Evolutionary conservation across 2,113 vertebrate species (phyloP).

Genomic region (Dasyprocta punctata): DNA sequence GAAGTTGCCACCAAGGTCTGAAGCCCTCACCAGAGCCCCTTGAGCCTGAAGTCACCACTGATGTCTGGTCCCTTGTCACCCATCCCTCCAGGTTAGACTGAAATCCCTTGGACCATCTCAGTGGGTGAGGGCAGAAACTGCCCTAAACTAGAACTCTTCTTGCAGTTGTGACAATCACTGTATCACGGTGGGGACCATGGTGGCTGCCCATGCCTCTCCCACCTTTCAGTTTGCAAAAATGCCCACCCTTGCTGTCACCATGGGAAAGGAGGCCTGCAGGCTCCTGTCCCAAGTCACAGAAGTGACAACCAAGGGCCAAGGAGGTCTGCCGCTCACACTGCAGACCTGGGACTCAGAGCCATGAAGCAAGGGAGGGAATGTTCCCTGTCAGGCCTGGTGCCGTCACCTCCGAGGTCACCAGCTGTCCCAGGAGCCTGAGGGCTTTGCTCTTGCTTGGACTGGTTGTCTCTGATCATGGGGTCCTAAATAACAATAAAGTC

Average conservation of each 20-base stretch:
- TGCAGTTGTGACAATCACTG: not conserved
- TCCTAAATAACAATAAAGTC: not conserved
- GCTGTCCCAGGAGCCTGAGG: not conserved
- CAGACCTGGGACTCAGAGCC: not conserved
- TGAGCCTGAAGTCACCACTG: not conserved
- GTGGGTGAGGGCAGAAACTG: not conserved
- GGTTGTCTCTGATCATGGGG: not conserved
- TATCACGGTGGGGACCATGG: fast-evolving
- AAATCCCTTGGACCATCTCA: not conserved
- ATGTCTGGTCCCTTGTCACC: not conserved
- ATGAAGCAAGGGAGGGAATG: no score
- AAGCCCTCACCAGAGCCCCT: not conserved
- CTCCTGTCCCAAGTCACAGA: not conserved
- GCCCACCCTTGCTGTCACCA: fast-evolving
- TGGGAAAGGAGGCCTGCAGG: no score
- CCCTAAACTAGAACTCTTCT: no score
- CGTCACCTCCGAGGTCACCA: not conserved
- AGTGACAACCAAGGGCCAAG: not conserved
- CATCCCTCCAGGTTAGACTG: not conserved
- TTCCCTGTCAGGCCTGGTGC: not conserved
- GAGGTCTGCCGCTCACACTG: not conserved
- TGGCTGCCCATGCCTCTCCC: fast-evolving
- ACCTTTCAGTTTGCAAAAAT: not conserved
- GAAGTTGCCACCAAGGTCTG: not conserved
- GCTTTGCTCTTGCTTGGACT: not conserved